Evolutionary conservation across 2,113 vertebrate genomes (phyloP).

Genomic region (Brienomyrus longianalis): DNA sequence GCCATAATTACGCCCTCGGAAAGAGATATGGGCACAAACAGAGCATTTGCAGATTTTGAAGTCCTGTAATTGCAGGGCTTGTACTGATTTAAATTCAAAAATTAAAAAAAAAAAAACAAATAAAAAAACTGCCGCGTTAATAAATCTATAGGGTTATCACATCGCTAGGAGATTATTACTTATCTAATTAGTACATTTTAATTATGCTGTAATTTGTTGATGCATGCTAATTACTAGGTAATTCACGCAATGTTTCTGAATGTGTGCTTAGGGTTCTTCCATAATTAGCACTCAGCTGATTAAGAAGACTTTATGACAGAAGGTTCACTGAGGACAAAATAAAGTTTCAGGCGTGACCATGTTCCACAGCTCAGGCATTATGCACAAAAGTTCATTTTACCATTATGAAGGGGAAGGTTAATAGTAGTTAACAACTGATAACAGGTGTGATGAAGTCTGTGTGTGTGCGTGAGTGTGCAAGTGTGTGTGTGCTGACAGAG

Average conservation of each 20-base stretch:
- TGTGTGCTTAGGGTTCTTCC: not conserved
- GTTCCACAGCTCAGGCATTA: not conserved
- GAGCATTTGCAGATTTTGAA: constrained; percentile 14
- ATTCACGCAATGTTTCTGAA: not conserved
- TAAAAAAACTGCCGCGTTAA: not conserved
- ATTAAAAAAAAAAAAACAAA: constrained; percentile 22
- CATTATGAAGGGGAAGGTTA: not conserved
- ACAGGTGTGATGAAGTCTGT: not conserved
- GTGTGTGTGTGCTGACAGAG: not conserved
- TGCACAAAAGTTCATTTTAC: not conserved
- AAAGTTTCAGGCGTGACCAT: not conserved
- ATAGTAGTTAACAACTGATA: not conserved
- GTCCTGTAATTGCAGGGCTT: constrained; percentile 28
- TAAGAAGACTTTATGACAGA: not conserved
- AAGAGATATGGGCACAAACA: constrained; percentile 12
- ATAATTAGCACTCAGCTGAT: not conserved
- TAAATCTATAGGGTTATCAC: constrained; percentile 18
- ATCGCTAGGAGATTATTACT: constrained; percentile 24
- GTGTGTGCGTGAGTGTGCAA: not conserved
- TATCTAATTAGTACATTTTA: constrained; percentile 23
- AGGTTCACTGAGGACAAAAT: not conserved
- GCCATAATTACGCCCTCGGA: constrained; percentile 25
- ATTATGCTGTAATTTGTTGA: constrained; percentile 21
- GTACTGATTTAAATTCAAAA: constrained; percentile 13
- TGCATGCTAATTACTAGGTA: not conserved